These are phyloP conservation scores for Hypanus sabinus DNA, from an alignment of 2,113 vertebrate species.

Conservation along the genomic window DNA sequence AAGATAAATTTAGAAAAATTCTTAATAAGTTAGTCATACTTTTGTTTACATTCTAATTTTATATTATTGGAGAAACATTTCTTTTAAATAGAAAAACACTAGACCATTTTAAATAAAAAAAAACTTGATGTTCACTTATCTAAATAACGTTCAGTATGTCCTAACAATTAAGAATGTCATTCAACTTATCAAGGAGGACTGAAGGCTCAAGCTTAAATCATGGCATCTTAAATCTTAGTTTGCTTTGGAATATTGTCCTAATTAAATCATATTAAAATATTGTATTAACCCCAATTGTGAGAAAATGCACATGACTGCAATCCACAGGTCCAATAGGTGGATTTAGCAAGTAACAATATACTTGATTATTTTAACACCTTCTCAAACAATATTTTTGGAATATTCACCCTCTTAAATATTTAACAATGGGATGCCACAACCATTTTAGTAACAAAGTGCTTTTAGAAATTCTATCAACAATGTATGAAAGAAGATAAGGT, in stretches of 20 bases:
- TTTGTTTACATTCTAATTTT: slow-evolving; percentile 34
- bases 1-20: slow-evolving; percentile 64
- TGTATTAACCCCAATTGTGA: not conserved
- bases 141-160: not conserved
- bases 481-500: not conserved
- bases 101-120: not conserved
- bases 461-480: slow-evolving; percentile 8
- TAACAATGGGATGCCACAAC: slow-evolving; percentile 9
- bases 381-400: not conserved
- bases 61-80: not conserved
- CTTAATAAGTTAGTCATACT: slow-evolving; percentile 15
- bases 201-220: not conserved
- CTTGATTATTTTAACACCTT: not conserved
- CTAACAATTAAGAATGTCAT: not conserved
- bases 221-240: slow-evolving; percentile 8
- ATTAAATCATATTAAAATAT: not conserved
- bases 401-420: not conserved
- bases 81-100: not conserved
- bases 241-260: not conserved
- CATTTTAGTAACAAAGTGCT: slow-evolving; percentile 33
- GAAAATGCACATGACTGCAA: not conserved
- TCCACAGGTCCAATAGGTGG: not conserved
- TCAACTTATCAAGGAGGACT: not conserved
- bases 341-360: not conserved
- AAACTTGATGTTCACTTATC: not conserved